phyloP scores from a whole-genome alignment of 2,113 vertebrate species.

The Lagopus leucura region DNA sequence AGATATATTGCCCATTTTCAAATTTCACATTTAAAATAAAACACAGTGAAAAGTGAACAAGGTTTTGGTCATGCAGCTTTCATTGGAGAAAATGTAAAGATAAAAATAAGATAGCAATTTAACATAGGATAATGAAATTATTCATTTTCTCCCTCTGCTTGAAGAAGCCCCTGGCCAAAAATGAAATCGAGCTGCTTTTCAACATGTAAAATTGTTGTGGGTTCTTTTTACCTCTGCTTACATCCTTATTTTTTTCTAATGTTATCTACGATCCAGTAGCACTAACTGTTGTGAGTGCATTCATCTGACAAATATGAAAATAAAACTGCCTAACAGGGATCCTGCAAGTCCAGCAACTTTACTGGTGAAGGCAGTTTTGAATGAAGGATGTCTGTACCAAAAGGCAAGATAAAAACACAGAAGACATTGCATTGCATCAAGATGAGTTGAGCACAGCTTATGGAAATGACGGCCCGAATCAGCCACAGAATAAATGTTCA shows the following conservation, averaged over 20 bases:
- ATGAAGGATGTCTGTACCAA: background rate
- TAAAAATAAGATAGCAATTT: conserved; percentile 2
- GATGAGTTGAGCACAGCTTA: background rate
- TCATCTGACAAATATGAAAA: background rate
- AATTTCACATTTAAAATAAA: background rate
- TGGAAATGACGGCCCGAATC: background rate
- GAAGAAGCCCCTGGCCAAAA: background rate
- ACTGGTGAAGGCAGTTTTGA: background rate
- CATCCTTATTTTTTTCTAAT: background rate
- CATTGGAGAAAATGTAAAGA: background rate
- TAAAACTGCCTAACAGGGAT: background rate
- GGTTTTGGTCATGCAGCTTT: background rate
- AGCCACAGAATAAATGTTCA: background rate
- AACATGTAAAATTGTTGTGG: background rate
- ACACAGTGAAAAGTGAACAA: background rate
- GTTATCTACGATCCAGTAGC: background rate
- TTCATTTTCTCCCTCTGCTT: background rate
- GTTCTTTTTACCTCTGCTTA: background rate
- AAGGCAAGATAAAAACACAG: background rate
- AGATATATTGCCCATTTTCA: background rate
- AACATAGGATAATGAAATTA: conserved; percentile 17
- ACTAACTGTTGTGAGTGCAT: background rate
- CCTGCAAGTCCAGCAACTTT: background rate
- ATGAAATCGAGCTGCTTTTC: conserved; percentile 20
- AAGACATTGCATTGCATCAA: background rate